Percentiles rank a stretch among this genome's conserved stretches.
Evolutionary conservation across 2,888 invertebrate species (phyloP).

Genomic region (Scaptomyza cyrtandrae): DNA sequence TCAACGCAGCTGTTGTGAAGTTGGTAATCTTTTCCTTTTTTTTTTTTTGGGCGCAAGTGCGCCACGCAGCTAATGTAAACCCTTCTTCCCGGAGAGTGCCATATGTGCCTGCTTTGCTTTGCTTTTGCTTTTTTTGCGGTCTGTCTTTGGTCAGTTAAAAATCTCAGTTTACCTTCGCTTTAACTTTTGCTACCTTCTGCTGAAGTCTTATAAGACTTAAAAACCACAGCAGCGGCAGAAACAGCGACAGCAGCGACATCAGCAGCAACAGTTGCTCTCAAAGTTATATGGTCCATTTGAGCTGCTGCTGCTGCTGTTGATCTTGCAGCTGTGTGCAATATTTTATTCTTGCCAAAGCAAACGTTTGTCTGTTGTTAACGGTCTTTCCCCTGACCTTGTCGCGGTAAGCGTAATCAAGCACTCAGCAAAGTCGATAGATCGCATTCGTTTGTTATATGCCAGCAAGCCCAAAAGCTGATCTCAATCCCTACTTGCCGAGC

Average conservation of each 20-base stretch:
- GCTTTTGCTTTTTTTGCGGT: slow-evolving; percentile 42
- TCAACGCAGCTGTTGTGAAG: slow-evolving; percentile 40
- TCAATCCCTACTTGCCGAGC: slow-evolving; percentile 29
- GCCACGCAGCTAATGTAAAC: slow-evolving; percentile 41
- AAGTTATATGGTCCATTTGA: slow-evolving; percentile 78
- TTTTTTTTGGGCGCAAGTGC: slow-evolving; percentile 67
- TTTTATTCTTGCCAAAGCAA: slow-evolving; percentile 37
- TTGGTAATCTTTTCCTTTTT: slow-evolving; percentile 20
- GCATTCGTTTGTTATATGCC: slow-evolving; percentile 1
- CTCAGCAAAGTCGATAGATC: background rate
- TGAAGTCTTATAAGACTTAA: slow-evolving; percentile 76
- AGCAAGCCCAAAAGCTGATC: slow-evolving; percentile 29
- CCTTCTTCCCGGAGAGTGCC: slow-evolving; percentile 30
- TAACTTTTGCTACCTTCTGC: slow-evolving; percentile 58
- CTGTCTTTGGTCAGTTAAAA: slow-evolving; percentile 70
- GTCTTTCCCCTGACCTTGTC: slow-evolving; percentile 64
- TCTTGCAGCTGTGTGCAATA: slow-evolving; percentile 76
- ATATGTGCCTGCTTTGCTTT: slow-evolving; percentile 47
- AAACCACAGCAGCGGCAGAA: slow-evolving; percentile 65
- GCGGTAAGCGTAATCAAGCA: slow-evolving; percentile 2
- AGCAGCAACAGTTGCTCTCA: slow-evolving; percentile 69
- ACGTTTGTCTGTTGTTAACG: slow-evolving; percentile 28
- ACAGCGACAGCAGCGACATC: slow-evolving; percentile 17
- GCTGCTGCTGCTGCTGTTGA: slow-evolving; percentile 38
- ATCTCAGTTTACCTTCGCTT: slow-evolving; percentile 76